A percentile compares a stretch with the other conserved stretches of the same genome.
Conservation (phyloP, 2,797 vertebrate species). For the Alectoris magna region DNA sequence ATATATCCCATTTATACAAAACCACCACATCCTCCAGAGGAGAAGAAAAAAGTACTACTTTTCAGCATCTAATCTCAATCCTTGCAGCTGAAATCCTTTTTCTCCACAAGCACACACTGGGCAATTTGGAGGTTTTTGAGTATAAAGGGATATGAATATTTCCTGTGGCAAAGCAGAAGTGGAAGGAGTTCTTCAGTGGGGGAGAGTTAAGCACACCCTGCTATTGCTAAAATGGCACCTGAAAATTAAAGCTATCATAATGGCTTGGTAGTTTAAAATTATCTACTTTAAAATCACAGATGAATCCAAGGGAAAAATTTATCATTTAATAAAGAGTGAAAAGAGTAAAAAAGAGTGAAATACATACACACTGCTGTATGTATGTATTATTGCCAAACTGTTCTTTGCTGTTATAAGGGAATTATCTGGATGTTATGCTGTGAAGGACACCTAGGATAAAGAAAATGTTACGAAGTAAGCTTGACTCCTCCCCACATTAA, state of each 20-base stretch:
- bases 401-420: not conserved
- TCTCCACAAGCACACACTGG: not conserved
- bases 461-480: not conserved
- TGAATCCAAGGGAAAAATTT: accelerated
- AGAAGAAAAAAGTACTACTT: not conserved
- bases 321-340: not conserved
- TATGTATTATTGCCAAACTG: accelerated
- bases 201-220: not conserved
- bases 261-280: not conserved
- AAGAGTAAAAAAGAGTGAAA: not conserved
- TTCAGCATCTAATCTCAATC: not conserved
- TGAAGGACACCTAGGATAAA: not conserved
- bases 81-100: not conserved
- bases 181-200: not conserved
- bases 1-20: not conserved
- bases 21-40: not conserved
- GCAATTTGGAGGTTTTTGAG: not conserved
- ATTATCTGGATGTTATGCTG: not conserved
- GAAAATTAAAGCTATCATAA: not conserved
- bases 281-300: not conserved
- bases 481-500: not conserved
- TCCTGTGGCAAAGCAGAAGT: not conserved
- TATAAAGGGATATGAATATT: not conserved
- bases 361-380: not conserved
- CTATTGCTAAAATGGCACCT: not conserved